Evolutionary conservation across 2,888 invertebrate species (phyloP).

Genomic region (Idaea biselata): DNA sequence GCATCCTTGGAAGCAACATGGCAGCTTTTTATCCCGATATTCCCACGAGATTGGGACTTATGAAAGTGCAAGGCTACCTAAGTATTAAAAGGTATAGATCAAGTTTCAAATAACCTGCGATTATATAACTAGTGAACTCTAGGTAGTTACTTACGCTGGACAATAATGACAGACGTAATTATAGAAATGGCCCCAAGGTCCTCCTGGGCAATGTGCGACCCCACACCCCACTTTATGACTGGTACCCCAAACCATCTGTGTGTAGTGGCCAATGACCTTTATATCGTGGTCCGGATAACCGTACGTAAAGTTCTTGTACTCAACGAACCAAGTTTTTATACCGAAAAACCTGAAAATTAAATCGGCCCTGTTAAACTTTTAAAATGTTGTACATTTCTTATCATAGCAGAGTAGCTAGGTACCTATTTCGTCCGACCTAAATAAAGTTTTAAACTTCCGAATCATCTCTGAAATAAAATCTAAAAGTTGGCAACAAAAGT

Average conservation of each 20-base stretch:
- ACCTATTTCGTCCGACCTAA: not conserved
- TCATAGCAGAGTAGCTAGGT: no score
- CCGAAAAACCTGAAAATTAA: conserved; percentile 85
- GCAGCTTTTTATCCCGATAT: no score
- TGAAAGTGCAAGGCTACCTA: no score
- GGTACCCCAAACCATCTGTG: conserved; percentile 91
- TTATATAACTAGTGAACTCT: no score
- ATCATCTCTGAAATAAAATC: no score
- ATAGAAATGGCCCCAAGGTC: conserved; percentile 83
- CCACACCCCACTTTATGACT: conserved; percentile 90
- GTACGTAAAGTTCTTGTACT: conserved; percentile 87
- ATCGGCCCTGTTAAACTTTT: not conserved
- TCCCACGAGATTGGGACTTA: no score
- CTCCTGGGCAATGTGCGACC: conserved; percentile 84
- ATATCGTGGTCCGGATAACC: conserved; percentile 82
- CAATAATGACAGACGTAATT: conserved; percentile 93
- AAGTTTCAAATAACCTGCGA: no score
- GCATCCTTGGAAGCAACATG: no score
- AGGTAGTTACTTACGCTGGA: conserved; percentile 83
- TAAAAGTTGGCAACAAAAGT: no score
- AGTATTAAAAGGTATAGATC: no score
- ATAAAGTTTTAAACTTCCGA: no score
- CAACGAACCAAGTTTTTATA: conserved; percentile 88
- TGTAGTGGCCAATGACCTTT: conserved; percentile 87
- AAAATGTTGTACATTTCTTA: not conserved